Base-by-base conservation (phyloP, 2,797 vertebrate genomes). In the Agapornis canus region DNA sequence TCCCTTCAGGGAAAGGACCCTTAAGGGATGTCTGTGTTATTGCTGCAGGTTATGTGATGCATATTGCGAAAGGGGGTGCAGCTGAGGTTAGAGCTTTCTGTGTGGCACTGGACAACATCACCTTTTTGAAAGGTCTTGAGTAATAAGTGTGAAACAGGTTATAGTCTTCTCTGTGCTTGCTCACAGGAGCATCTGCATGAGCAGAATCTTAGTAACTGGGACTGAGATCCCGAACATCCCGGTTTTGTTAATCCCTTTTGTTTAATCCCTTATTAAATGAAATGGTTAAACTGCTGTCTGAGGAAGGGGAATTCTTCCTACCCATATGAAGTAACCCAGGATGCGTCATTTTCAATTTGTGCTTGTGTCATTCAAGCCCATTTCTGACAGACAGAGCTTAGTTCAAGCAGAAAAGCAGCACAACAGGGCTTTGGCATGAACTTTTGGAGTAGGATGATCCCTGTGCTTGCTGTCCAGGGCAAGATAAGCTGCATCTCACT, bases 401-500 rank as follows among this genome's bases (percentile, higher is more conserved):
- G 77, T 57, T 92, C 70, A 86, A 91, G 82, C 85, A 88, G 70
- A 81, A 78, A 54, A 81, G 7, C 43, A 60, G 76, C 91, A 96
- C 91, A 90, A 91, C 12, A 63, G 80, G 82, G 45, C 90, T 91
- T 91, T 94, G 87, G 87, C 91, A 64, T 32, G 51, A 94, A 79
- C 70, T 94, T 82, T 6, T 60, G 70, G 89, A 93, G 89, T 56
- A 7, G 25, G 70, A 90, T 73, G 82, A 89, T 88, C 89, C 77
- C 63, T 52, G 66, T 1, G 8, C 77, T 94, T 84, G 83, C 91
- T 95, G 85, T 94, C 91, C 80, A n/a, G 88, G 64, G 92, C 48
- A 84, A 88, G 96, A 95, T 94, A 93, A 90, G 95, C 92, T 82
- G 87, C 54, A 37, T 90, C 52, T 92, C 89, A 80, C 60, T 84